Evolutionary conservation across 2,797 vertebrate species (phyloP), one percentile per base, ranked within the genome.

Genomic region (Tympanoctomys barrerae): DNA sequence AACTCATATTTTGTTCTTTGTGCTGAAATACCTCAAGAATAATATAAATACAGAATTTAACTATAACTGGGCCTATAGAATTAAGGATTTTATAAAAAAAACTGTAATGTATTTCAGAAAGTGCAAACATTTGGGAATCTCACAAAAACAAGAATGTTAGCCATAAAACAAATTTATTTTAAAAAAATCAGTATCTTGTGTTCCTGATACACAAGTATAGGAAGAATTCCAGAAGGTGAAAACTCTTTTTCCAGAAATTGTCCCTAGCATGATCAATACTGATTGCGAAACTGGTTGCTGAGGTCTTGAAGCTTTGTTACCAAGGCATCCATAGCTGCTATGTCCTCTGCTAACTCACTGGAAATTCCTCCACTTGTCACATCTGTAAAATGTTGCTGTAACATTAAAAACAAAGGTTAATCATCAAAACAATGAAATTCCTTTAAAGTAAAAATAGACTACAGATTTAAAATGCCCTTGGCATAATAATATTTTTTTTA

Each of bases 351-450:
- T 95, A 99, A 97, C 83, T 99, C 99, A 0, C 78, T 31, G 46
- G 98, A 98, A 96, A 99, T 75, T 73, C 99, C 98, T 70, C 99
- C 99, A 0, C 98, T 99, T 46, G 97, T 97, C 82, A 98, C 98
- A 73, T 99, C 99, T 4, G 98, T 98, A 98, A 99, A 99, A 96
- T 98, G 98, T 98, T 99, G 99, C 99, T 99, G 98, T n/a, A 97
- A 94, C 8, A 96, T 36, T 97, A 94, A 93, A 96, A 93, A 95
- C 28, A 98, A 96, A 97, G 18, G 24, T 90, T 2, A 75, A 94
- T 8, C 7, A 96, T 4, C 73, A 97, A 92, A 90, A 92, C 68
- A 89, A 83, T 1, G 52, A 66, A 85, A 78, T 42, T 95, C 88
- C 21, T 86, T 64, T 66, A 26, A 91, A 97, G 78, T 79, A 82